Evolutionary conservation across 1,140 invertebrate genomes (phyloP), one percentile per base, ranked within the genome.

Genomic region (Eurosta solidaginis): DNA sequence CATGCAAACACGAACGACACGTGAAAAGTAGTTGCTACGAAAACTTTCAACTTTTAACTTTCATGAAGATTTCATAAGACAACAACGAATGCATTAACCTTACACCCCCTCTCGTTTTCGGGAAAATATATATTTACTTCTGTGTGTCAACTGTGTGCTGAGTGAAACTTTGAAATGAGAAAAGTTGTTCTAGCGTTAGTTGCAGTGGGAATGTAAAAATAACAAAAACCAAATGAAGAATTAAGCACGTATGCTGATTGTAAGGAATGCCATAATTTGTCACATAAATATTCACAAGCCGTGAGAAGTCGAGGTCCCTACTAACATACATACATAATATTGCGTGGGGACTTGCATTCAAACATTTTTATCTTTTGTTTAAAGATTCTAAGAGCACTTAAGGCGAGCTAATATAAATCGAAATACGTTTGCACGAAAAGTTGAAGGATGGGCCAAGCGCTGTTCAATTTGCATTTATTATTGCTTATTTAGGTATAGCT

Each of bases 11-110:
- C 59, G 59, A 33, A 68, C 17, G 59, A 68, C 59, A 68, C 59
- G 59, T 40, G 59, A 68, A 68, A 68, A 68, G 59, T 68, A 40
- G 59, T 22, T 68, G 59, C 33, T 14, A 68, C 20, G 59, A 68
- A 68, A 68, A 68, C 59, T 68, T 68, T 36, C 59, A 68, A 68
- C 59, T 68, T 68, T 68, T 33, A 68, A 68, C 59, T 68, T 68
- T 68, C 59, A 40, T 40, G 33, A 68, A 40, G 33, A 68, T 68
- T 68, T 17, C 59, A 68, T 33, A 68, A 68, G 59, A 68, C 59
- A 40, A n/a, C n/a, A n/a, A 68, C 59, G 59, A 68, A 68, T 40
- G 59, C 59, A 68, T 68, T 68, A 68, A 40, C 33, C 59, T n/a
- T 17, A 7, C 59, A 12, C n/a, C n/a, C n/a, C n/a, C n/a, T n/a